Evolutionary conservation across 1,140 invertebrate species (phyloP).

Genomic region (Meteorus sp.): DNA sequence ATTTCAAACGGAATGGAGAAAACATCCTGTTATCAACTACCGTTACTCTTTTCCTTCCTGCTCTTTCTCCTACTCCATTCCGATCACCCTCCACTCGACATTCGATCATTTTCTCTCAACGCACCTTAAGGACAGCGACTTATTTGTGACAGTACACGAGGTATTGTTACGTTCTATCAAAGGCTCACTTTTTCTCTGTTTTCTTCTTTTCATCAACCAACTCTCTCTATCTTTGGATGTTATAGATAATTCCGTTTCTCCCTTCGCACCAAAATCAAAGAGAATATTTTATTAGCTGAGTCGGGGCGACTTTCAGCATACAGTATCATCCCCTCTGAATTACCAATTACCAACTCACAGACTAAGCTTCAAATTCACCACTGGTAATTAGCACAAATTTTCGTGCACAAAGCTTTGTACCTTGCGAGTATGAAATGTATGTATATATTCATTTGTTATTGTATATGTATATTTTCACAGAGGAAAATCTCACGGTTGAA

Average conservation of each 20-base stretch:
- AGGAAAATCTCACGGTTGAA: no score
- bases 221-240: no score
- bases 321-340: constrained; percentile 26
- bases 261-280: constrained; percentile 35
- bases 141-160: constrained; percentile 26
- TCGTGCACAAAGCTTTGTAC: constrained; percentile 10
- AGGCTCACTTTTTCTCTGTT: no score
- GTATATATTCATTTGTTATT: no score
- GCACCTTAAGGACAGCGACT: no score
- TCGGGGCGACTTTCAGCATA: background rate
- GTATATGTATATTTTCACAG: no score
- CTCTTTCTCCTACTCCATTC: background rate
- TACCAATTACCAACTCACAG: constrained; percentile 27
- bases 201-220: no score
- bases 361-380: constrained; percentile 21
- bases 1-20: no score
- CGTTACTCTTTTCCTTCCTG: background rate
- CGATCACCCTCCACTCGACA: background rate
- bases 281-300: constrained; percentile 42
- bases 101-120: constrained; percentile 27
- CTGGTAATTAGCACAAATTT: constrained; percentile 30
- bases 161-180: constrained; percentile 21
- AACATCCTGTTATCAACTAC: background rate
- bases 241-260: constrained; percentile 1
- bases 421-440: background rate